A percentile compares a stretch with the other conserved stretches of the same genome.
Conservation (phyloP, 2,113 vertebrate species). For the Mormyrus iriodes region DNA sequence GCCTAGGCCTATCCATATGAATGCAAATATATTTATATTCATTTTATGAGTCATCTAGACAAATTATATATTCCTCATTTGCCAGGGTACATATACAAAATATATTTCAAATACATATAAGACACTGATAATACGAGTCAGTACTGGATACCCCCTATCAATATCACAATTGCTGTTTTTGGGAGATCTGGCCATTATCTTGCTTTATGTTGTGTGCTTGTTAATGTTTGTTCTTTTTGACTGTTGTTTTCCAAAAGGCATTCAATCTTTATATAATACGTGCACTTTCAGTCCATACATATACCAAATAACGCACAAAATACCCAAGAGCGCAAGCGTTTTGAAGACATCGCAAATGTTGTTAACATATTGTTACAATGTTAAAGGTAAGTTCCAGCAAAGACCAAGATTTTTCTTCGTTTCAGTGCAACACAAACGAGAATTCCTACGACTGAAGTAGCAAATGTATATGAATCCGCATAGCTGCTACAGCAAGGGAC, state of each 20-base stretch:
- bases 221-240: not conserved
- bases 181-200: not conserved
- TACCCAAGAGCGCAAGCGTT: not conserved
- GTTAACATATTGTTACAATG: not conserved
- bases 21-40: not conserved
- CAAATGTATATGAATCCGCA: not conserved
- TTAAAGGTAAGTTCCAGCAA: not conserved
- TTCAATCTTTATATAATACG: not conserved
- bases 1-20: not conserved
- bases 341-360: not conserved
- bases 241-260: not conserved
- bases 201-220: not conserved
- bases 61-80: not conserved
- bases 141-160: not conserved
- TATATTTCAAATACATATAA: not conserved
- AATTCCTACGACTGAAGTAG: not conserved
- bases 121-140: not conserved
- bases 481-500: not conserved
- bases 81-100: not conserved
- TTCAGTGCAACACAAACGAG: not conserved
- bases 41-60: not conserved
- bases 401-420: not conserved
- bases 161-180: not conserved
- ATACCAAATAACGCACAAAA: not conserved
- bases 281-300: not conserved